A percentile compares a stretch with the other conserved stretches of the same genome.
These are phyloP conservation scores for Thamnophis elegans DNA, from an alignment of 2,797 vertebrate species.

Conservation along the genomic window DNA sequence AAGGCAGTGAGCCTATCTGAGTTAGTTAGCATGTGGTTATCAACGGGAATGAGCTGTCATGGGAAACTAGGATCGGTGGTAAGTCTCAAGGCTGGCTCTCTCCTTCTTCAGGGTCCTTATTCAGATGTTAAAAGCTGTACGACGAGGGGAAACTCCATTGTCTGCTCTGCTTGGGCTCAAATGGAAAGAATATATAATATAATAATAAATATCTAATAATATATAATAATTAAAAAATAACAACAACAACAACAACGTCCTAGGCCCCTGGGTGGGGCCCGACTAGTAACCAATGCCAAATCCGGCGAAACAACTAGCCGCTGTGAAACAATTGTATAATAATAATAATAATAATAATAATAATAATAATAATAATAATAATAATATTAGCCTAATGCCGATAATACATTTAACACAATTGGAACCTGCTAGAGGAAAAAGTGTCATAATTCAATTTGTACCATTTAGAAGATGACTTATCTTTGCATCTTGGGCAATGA, in stretches of 20 bases:
- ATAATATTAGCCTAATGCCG: background rate
- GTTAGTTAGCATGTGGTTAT: background rate
- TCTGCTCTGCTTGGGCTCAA: background rate
- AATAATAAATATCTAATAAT: background rate
- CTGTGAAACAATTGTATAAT: too few relatives aligned
- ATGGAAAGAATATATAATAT: background rate
- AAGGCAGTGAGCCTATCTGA: background rate
- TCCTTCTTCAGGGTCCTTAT: background rate
- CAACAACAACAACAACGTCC: too few relatives aligned
- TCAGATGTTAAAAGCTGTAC: background rate
- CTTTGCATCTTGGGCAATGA: background rate
- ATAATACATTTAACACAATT: background rate
- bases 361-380: background rate
- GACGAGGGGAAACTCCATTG: background rate
- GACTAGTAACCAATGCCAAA: too few relatives aligned
- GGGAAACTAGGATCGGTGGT: background rate
- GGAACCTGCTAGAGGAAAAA: too few relatives aligned
- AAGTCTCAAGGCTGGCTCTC: background rate
- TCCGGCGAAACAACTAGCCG: too few relatives aligned
- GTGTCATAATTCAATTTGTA: background rate
- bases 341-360: background rate
- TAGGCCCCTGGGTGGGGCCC: too few relatives aligned
- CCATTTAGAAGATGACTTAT: background rate
- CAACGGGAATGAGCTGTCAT: background rate
- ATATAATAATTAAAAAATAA: too few relatives aligned